Evolutionary conservation across 2,888 invertebrate species (phyloP), one percentile per base, ranked within the genome.

Genomic region (Clanis bilineata): DNA sequence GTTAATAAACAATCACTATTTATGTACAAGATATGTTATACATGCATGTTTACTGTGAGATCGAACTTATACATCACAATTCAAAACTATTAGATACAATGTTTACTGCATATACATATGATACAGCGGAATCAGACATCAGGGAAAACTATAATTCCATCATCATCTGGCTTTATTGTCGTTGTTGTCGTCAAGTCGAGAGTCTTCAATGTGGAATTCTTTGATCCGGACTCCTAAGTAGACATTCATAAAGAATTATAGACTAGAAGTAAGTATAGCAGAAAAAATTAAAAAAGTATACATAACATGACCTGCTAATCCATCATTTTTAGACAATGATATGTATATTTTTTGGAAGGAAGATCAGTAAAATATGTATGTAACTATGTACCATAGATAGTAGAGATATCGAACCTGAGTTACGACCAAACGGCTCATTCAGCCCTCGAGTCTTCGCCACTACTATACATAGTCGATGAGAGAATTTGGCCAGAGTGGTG

Each of bases 91-190:
- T n/a, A n/a, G n/a, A n/a, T n/a, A n/a, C n/a, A n/a, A n/a, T n/a
- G n/a, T 36, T 18, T 32, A 32, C 43, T 55, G n/a, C 43, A 21
- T 54, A 36, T n/a, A n/a, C n/a, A n/a, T 44, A 23, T 23, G 38
- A 10, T 18, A 45, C 56, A 56, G 10, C n/a, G 12, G 44, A 60
- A 67, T 82, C 81, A 85, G 73, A 83, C 74, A 77, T 81, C 69
- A 36, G 85, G 85, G 67, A 84, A 83, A 60, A 76, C 74, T 63
- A 83, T 73, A 61, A 70, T 15, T 32, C 32, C 51, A 51, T 10
- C 28, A 28, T 51, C 32, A 18, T 18, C 51, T 9, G 51, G 51
- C 18, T 7, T 32, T 51, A 18, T 18, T 9, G 51, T 51, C 2
- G 51, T 21, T 12, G 51, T 32, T 18, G 51, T 32, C 7, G 28